phyloP scores from a whole-genome alignment of 1,140 invertebrate genomes.

The Pseudomyrmex gracilis region DNA sequence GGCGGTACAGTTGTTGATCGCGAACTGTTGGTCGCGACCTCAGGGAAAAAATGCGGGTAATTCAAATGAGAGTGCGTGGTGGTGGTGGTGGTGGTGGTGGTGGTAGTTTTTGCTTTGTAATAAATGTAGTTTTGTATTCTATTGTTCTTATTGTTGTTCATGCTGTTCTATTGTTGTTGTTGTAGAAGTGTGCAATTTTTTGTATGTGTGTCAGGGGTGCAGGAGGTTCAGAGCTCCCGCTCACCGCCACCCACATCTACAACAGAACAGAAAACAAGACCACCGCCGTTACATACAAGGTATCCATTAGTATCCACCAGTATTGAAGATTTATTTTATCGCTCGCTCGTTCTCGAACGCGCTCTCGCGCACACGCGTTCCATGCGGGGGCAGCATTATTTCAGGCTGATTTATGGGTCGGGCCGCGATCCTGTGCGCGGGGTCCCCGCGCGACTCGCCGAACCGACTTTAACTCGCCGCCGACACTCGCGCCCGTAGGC shows the following conservation, averaged over 20 bases:
- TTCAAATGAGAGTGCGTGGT: slow-evolving; percentile 68
- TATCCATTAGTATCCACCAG: slow-evolving; percentile 85
- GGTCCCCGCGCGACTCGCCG: slow-evolving; percentile 42
- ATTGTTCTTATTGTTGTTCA: slow-evolving; percentile 70
- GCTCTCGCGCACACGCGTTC: slow-evolving; percentile 65
- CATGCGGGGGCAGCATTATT: slow-evolving; percentile 77
- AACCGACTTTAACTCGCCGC: slow-evolving; percentile 25
- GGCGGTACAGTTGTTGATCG: slow-evolving; percentile 59
- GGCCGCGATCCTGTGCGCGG: slow-evolving; percentile 63
- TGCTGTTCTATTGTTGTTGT: slow-evolving; percentile 62
- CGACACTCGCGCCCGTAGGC: slow-evolving; percentile 32
- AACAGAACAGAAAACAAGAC: slow-evolving; percentile 86
- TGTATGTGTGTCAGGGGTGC: slow-evolving; percentile 78
- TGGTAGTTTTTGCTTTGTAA: slow-evolving; percentile 27
- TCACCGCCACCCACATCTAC: slow-evolving; percentile 87
- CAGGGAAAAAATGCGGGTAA: slow-evolving; percentile 60
- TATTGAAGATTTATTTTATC: slow-evolving; percentile 82
- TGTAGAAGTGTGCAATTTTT: slow-evolving; percentile 53
- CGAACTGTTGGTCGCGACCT: slow-evolving; percentile 26
- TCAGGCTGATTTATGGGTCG: slow-evolving; percentile 81
- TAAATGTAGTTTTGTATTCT: background rate
- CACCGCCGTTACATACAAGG: slow-evolving; percentile 86
- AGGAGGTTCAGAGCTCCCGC: slow-evolving; percentile 85
- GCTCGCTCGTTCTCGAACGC: slow-evolving; percentile 67
- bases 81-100: slow-evolving; percentile 69